Conservation (phyloP, 53 echinoderm and acorn worm species). For the Stichopus horrens region DNA sequence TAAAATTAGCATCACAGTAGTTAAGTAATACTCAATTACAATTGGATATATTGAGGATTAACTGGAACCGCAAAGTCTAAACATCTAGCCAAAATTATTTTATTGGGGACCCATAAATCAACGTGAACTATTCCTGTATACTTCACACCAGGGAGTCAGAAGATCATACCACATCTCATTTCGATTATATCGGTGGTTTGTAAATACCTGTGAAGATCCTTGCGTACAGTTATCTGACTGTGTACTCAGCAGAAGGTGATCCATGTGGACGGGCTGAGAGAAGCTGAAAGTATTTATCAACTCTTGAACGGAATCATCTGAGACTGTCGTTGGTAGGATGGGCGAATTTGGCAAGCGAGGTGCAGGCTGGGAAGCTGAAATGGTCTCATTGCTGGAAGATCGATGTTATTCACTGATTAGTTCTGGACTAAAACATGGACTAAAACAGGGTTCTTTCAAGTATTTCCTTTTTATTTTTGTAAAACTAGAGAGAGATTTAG, state of each 20-base stretch:
- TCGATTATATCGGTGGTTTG: background rate
- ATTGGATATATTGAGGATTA: no score
- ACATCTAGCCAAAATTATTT: no score
- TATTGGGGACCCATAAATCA: no score
- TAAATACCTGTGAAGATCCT: slow-evolving; percentile 80
- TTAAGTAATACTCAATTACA: no score
- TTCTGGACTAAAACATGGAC: background rate
- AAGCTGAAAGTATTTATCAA: slow-evolving; percentile 81
- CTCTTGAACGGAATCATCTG: slow-evolving; percentile 69
- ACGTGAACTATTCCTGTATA: no score
- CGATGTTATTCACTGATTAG: no score
- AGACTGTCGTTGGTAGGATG: slow-evolving; percentile 42
- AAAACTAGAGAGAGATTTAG: no score
- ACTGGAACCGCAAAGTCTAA: no score
- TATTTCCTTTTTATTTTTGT: no score
- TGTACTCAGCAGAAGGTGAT: slow-evolving; percentile 84
- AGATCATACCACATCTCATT: no score
- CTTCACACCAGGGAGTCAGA: no score
- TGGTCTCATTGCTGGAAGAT: slow-evolving; percentile 31
- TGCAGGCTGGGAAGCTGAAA: slow-evolving; percentile 85
- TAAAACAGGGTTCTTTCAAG: background rate
- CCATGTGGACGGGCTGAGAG: slow-evolving; percentile 92
- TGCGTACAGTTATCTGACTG: slow-evolving; percentile 74
- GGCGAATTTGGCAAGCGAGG: slow-evolving; percentile 51
- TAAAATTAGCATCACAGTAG: no score